Evolutionary conservation across 2,113 vertebrate species (phyloP).

Genomic region (Ancistrus triradiatus): DNA sequence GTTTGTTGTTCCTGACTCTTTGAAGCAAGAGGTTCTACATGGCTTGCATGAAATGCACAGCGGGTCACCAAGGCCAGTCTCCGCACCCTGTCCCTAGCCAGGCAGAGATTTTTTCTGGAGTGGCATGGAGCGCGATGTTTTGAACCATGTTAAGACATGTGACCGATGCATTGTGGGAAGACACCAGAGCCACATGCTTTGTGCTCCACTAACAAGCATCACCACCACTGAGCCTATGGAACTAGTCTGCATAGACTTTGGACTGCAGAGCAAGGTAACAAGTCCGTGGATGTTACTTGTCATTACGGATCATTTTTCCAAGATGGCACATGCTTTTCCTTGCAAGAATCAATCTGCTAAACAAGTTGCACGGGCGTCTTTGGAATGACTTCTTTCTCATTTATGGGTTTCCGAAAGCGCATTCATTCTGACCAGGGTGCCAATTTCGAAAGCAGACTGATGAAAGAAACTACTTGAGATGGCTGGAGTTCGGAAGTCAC

Average conservation of each 20-base stretch:
- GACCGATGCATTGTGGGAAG: conserved; percentile 20
- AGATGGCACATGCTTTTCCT: conserved; percentile 21
- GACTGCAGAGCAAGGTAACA: too few relatives aligned
- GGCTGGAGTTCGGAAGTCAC: conserved; percentile 21
- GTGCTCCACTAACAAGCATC: conserved; percentile 30
- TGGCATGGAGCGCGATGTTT: neutral
- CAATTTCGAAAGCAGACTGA: conserved; percentile 32
- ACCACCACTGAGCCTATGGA: conserved; percentile 20
- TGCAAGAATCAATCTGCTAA: conserved; percentile 21
- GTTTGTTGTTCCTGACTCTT: conserved; percentile 17
- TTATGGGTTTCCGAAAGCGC: conserved; percentile 16
- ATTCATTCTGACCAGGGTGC: conserved; percentile 18
- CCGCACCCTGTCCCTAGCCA: neutral
- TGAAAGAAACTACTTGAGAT: conserved; percentile 24
- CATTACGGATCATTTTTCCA: conserved; percentile 15
- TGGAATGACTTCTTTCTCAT: neutral
- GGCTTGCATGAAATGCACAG: conserved; percentile 21
- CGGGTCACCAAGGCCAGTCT: conserved; percentile 20
- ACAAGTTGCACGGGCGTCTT: too few relatives aligned
- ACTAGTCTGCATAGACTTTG: conserved; percentile 10
- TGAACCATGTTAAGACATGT: conserved; percentile 13
- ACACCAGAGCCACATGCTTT: conserved; percentile 22
- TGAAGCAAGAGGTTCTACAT: conserved; percentile 19
- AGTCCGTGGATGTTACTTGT: conserved; percentile 30
- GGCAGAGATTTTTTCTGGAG: neutral